phyloP scores from a whole-genome alignment of 2,888 invertebrate genomes.

The Homarus gammarus region DNA sequence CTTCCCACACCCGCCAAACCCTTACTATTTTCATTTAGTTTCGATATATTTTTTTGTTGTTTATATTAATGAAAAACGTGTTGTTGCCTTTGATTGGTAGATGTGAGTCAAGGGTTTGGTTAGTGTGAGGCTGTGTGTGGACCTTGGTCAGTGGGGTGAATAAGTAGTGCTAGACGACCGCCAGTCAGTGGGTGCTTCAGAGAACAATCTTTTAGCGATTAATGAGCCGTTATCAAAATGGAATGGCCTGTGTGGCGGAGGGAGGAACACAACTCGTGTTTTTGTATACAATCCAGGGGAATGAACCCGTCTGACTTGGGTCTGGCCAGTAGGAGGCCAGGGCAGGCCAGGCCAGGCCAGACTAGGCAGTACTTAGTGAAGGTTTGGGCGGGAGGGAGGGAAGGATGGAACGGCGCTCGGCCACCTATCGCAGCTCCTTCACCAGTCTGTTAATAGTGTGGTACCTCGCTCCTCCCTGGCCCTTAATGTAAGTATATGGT shows the following conservation, averaged over 20 bases:
- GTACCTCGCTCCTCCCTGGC: no score
- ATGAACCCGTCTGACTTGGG: constrained; percentile 34
- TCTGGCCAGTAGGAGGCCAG: constrained; percentile 6
- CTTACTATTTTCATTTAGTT: constrained; percentile 37
- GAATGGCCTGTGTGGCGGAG: constrained; percentile 18
- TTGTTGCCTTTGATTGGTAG: no score
- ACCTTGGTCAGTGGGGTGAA: no score
- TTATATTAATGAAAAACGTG: no score
- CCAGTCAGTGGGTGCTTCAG: no score
- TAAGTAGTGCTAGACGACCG: no score
- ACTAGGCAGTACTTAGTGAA: constrained; percentile 9
- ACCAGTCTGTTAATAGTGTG: no score
- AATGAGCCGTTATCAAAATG: constrained; percentile 28
- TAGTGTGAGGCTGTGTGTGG: background rate
- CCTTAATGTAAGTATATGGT: no score
- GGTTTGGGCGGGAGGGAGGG: constrained; percentile 6
- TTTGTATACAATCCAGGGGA: constrained; percentile 7
- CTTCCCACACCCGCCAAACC: background rate
- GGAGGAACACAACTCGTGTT: constrained; percentile 22
- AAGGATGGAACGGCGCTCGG: no score
- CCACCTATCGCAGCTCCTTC: no score
- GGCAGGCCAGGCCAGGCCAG: background rate
- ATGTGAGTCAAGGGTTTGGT: no score
- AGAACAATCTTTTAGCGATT: constrained; percentile 1
- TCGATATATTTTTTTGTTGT: constrained; percentile 11